A percentile compares a stretch with the other conserved stretches of the same genome.
Conservation (phyloP, 2,797 vertebrate genomes). For the Melanotaenia parkinsoni region DNA sequence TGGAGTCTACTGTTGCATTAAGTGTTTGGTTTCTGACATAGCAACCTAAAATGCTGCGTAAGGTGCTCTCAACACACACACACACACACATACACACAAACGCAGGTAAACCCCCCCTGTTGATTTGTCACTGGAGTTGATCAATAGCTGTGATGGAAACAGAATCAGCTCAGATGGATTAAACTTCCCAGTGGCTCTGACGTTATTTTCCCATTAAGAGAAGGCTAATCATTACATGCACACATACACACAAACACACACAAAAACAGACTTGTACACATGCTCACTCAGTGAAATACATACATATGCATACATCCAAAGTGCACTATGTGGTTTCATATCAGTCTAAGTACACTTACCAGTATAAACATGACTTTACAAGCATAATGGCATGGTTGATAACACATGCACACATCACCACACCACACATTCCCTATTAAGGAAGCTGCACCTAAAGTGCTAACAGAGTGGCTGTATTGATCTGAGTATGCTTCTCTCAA, state of each 20-base stretch:
- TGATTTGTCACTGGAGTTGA: slow-evolving; percentile 81
- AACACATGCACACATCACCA: slow-evolving; percentile 17
- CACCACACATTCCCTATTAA: slow-evolving; percentile 24
- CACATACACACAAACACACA: slow-evolving; percentile 13
- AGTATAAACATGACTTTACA: slow-evolving; percentile 47
- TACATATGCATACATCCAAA: slow-evolving; percentile 30
- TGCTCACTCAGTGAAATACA: slow-evolving; percentile 13
- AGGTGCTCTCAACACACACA: background rate
- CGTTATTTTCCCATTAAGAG: slow-evolving; percentile 84
- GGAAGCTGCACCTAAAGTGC: slow-evolving; percentile 57
- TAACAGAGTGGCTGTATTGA: slow-evolving; percentile 54
- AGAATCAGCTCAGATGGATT: slow-evolving; percentile 84
- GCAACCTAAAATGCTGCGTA: slow-evolving; percentile 68
- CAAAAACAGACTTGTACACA: background rate
- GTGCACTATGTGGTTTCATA: slow-evolving; percentile 37
- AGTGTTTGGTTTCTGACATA: slow-evolving; percentile 49
- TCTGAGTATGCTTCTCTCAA: slow-evolving; percentile 44
- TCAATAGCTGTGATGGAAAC: slow-evolving; percentile 85
- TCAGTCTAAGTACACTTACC: slow-evolving; percentile 34
- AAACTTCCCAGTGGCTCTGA: slow-evolving; percentile 82
- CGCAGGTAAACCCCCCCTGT: slow-evolving; percentile 56
- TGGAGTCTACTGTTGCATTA: slow-evolving; percentile 57
- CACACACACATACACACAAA: slow-evolving; percentile 7
- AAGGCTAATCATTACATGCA: slow-evolving; percentile 83
- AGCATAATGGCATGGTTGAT: slow-evolving; percentile 6